A percentile compares a stretch with the other conserved stretches of the same genome.
Conservation (phyloP, 1,140 invertebrate species). For the Dufourea novaeangliae region DNA sequence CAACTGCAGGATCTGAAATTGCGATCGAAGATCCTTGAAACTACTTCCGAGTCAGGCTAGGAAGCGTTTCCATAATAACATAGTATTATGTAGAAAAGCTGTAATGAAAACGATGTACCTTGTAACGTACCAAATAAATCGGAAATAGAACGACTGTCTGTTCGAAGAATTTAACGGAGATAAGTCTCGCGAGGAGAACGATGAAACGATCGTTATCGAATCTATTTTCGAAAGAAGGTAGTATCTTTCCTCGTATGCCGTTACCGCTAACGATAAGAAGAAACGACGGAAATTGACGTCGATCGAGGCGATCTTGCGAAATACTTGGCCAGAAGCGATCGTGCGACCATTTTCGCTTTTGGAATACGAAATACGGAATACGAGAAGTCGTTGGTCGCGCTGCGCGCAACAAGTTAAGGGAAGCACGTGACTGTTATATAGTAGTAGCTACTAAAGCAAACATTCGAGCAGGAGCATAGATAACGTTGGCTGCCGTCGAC, state of each 20-base stretch:
- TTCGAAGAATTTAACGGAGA: background rate
- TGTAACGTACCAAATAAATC: slow-evolving; percentile 54
- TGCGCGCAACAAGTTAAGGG: slow-evolving; percentile 43
- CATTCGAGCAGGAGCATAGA: slow-evolving; percentile 29
- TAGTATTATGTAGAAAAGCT: slow-evolving; percentile 47
- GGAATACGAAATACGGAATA: background rate
- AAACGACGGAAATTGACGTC: background rate
- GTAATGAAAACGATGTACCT: slow-evolving; percentile 57
- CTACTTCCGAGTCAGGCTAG: background rate
- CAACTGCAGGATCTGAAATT: background rate
- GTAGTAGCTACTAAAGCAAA: slow-evolving; percentile 21
- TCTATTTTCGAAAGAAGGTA: background rate
- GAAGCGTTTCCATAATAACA: slow-evolving; percentile 3
- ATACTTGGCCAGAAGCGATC: background rate
- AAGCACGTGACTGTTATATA: slow-evolving; percentile 42
- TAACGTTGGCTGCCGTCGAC: slow-evolving; percentile 28
- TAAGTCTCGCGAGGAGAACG: background rate
- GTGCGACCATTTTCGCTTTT: background rate
- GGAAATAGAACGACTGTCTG: background rate
- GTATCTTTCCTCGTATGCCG: background rate
- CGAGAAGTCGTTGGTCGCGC: background rate
- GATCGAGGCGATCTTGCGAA: background rate
- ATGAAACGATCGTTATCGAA: background rate
- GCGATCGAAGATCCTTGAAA: background rate
- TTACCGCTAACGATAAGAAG: slow-evolving; percentile 2